Evolutionary conservation across 2,113 vertebrate species (phyloP).

Genomic region (Amphiprion percula): DNA sequence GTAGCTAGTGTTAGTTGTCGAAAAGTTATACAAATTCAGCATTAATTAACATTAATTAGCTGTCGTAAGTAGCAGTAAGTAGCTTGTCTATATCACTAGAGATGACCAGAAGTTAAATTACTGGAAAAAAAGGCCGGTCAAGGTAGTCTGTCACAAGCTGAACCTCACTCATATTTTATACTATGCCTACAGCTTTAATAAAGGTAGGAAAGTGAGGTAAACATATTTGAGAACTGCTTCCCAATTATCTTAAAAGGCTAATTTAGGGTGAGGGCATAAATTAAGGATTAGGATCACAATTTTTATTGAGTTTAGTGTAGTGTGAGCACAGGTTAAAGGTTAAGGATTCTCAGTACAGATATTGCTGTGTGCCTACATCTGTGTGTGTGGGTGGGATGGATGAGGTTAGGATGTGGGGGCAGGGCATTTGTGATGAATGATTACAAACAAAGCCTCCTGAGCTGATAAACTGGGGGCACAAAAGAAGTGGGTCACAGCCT

Average conservation of each 20-base stretch:
- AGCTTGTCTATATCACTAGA: too few species aligned
- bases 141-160: too few species aligned
- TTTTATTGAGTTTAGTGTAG: background rate
- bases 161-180: too few species aligned
- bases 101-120: too few species aligned
- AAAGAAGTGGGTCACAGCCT: constrained; percentile 80
- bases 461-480: constrained; percentile 69
- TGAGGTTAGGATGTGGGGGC: constrained; percentile 29
- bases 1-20: too few species aligned
- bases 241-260: background rate
- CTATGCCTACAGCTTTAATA: too few species aligned
- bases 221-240: too few species aligned
- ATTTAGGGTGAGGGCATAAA: constrained; percentile 11
- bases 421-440: constrained; percentile 57
- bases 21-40: too few species aligned
- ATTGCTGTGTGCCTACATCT: constrained; percentile 10
- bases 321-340: constrained; percentile 21
- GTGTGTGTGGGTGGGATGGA: background rate
- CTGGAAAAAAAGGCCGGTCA: too few species aligned
- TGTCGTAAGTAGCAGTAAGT: too few species aligned
- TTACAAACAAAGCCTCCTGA: constrained; percentile 77
- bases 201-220: too few species aligned
- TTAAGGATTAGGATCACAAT: background rate
- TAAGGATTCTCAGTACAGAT: background rate
- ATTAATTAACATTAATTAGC: too few species aligned